phyloP scores from a whole-genome alignment of 2,797 vertebrate species.

The Rhyacichthys aspro region DNA sequence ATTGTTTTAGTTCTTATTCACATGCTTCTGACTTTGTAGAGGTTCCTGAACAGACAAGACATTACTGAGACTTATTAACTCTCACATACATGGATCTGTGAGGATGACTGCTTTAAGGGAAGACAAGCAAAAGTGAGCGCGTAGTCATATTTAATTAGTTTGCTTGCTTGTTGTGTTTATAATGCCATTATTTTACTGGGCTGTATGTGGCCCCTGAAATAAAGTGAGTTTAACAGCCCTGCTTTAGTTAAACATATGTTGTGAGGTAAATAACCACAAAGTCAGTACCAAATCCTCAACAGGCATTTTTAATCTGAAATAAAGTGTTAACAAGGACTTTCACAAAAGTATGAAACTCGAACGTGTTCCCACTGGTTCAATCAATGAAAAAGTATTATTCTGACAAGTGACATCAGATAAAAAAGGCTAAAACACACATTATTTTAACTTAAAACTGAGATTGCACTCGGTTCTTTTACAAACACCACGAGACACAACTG shows the following conservation, averaged over 20 bases:
- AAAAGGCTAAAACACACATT: conserved; percentile 69
- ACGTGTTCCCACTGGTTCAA: conserved; percentile 51
- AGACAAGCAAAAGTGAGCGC: too few relatives aligned
- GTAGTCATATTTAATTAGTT: too few relatives aligned
- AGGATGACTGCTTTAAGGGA: too few relatives aligned
- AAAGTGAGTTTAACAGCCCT: too few relatives aligned
- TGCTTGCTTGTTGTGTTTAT: too few relatives aligned
- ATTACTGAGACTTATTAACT: too few relatives aligned
- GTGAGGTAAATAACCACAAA: background rate
- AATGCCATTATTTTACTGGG: too few relatives aligned
- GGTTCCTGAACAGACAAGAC: too few relatives aligned
- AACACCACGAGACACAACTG: conserved; percentile 55
- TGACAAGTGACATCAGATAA: conserved; percentile 56
- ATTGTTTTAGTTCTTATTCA: too few relatives aligned
- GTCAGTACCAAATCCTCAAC: conserved; percentile 33
- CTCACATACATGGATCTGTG: too few relatives aligned
- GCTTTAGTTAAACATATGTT: background rate
- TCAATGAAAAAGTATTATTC: conserved; percentile 53
- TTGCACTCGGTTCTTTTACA: conserved; percentile 66
- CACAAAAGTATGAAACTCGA: conserved; percentile 56
- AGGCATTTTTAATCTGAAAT: conserved; percentile 74
- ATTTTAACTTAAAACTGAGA: conserved; percentile 74
- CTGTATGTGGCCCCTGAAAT: too few relatives aligned
- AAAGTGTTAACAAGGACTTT: conserved; percentile 67
- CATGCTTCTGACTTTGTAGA: too few relatives aligned